phyloP scores from a whole-genome alignment of 2,888 invertebrate species.

The Himalopsyche kuldschensis region DNA sequence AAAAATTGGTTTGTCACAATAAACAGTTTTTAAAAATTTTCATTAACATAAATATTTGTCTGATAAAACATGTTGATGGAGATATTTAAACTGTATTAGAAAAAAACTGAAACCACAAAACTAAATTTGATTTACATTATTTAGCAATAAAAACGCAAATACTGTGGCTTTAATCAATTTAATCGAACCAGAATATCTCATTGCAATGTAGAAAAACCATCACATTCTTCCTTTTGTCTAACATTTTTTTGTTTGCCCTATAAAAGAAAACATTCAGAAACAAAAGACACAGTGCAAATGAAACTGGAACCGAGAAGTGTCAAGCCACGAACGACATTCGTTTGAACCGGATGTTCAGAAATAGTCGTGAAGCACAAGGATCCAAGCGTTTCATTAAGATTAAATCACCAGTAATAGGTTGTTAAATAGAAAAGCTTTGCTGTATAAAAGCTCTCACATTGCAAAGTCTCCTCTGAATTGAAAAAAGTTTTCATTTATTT shows the following conservation, averaged over 20 bases:
- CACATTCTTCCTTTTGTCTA: not conserved
- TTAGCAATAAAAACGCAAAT: not conserved
- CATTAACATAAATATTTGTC: too few relatives aligned
- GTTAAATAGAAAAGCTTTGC: slow-evolving; percentile 3
- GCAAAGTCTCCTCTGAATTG: not conserved
- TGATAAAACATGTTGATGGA: too few relatives aligned
- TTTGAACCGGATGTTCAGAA: slow-evolving; percentile 1
- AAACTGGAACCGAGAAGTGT: not conserved
- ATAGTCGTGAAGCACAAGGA: not conserved
- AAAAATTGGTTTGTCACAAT: too few relatives aligned
- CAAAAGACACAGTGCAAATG: not conserved
- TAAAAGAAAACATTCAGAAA: not conserved
- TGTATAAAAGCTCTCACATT: not conserved
- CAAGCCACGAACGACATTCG: not conserved
- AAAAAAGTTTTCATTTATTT: not conserved
- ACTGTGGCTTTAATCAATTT: not conserved
- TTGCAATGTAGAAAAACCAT: not conserved
- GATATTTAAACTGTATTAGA: too few relatives aligned
- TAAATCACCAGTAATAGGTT: slow-evolving; percentile 6
- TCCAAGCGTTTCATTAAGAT: slow-evolving; percentile 3
- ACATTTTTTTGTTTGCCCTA: not conserved
- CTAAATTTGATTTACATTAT: not conserved
- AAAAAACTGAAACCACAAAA: too few relatives aligned
- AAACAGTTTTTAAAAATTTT: too few relatives aligned
- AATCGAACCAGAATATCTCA: not conserved